phyloP scores from a whole-genome alignment of 2,113 vertebrate genomes.

The Otis tarda region DNA sequence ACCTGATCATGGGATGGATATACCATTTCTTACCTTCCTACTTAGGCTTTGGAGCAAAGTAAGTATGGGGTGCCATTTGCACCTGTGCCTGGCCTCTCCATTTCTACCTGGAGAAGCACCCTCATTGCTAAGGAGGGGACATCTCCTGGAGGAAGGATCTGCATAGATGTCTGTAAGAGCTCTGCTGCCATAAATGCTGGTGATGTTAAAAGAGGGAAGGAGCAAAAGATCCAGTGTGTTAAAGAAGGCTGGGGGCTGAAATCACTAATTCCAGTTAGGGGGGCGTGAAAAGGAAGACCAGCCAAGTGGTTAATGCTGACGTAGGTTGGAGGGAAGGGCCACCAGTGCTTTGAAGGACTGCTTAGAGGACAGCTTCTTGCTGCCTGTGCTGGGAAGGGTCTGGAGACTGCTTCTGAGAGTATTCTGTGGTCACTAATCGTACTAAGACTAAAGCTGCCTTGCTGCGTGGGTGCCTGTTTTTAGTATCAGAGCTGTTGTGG shows the following conservation, averaged over 20 bases:
- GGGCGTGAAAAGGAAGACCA: not conserved
- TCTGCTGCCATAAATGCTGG: accelerated
- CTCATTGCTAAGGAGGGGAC: not conserved
- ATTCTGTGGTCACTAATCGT: not conserved
- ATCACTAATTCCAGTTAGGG: not conserved
- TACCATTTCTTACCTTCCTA: not conserved
- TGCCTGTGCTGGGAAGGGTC: not conserved
- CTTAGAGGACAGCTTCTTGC: not conserved
- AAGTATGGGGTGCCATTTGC: not conserved
- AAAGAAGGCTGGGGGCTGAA: not conserved
- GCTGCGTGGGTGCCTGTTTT: not conserved
- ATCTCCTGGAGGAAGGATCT: not conserved
- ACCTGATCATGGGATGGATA: not conserved
- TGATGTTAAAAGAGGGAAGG: not conserved
- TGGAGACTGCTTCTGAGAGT: not conserved
- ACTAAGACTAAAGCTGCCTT: not conserved
- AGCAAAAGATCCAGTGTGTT: not conserved
- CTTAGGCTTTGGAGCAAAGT: not conserved
- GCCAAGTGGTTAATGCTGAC: not conserved
- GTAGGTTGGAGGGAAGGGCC: not conserved
- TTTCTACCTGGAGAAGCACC: not conserved
- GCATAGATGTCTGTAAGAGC: not conserved
- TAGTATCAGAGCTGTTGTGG: not conserved
- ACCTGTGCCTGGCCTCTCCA: not conserved
- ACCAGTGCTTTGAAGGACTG: not conserved